phyloP scores from a whole-genome alignment of 2,797 vertebrate genomes.

The Morus bassanus region DNA sequence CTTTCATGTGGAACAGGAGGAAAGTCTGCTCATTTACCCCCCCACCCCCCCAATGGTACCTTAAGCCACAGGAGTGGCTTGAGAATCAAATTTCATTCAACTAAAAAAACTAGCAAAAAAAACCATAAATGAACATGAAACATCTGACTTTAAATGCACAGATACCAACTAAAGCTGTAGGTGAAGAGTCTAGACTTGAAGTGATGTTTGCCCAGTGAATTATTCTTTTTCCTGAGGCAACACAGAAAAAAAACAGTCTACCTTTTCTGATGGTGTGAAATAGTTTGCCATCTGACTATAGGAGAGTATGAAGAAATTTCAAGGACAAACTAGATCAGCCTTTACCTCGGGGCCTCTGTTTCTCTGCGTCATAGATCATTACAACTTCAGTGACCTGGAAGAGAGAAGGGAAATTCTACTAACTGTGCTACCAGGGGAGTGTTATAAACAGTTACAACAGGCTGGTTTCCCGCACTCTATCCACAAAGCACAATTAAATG shows the following conservation, averaged over 20 bases:
- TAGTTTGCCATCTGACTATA: conserved; percentile 99
- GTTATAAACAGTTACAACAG: neutral
- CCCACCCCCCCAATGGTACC: neutral
- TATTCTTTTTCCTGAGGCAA: conserved; percentile 63
- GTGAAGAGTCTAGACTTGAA: conserved; percentile 53
- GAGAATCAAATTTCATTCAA: conserved; percentile 24
- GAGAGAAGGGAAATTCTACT: conserved; percentile 72
- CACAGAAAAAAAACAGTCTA: conserved; percentile 7
- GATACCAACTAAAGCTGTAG: conserved; percentile 42
- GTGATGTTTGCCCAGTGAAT: conserved; percentile 46
- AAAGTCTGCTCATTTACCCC: neutral
- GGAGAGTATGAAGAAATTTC: conserved; percentile 80
- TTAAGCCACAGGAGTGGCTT: conserved; percentile 9
- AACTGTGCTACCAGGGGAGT: conserved; percentile 21
- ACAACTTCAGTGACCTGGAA: conserved; percentile 99
- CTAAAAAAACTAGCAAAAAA: conserved; percentile 15
- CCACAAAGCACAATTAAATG: neutral
- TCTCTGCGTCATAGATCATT: conserved; percentile 99
- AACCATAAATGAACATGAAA: conserved; percentile 31
- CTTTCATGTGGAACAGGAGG: neutral
- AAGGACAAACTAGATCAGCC: conserved; percentile 88
- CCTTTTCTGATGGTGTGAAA: conserved; percentile 76
- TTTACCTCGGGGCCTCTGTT: conserved; percentile 99
- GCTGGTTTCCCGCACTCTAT: neutral
- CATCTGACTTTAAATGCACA: conserved; percentile 48